These are phyloP conservation scores for Polypterus senegalus DNA, from an alignment of 2,113 vertebrate genomes.

Conservation along the genomic window DNA sequence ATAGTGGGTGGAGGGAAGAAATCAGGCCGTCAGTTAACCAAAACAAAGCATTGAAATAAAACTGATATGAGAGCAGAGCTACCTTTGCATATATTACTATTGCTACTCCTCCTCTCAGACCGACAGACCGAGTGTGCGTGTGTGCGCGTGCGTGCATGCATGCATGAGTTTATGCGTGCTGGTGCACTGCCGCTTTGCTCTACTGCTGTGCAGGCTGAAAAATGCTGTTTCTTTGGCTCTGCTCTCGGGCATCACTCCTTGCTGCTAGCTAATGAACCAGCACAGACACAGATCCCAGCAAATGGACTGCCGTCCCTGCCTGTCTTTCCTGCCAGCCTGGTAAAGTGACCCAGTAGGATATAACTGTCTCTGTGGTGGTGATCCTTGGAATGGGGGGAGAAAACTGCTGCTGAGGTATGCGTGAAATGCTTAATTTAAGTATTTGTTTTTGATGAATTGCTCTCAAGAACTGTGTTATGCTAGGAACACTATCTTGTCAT, in stretches of 20 bases:
- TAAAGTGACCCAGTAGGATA: slow-evolving; percentile 39
- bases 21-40: no score
- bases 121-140: slow-evolving; percentile 20
- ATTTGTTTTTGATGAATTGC: no score
- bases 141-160: slow-evolving; percentile 28
- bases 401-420: slow-evolving; percentile 33
- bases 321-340: slow-evolving; percentile 31
- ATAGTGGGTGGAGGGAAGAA: slow-evolving; percentile 22
- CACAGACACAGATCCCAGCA: slow-evolving; percentile 20
- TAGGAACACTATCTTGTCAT: no score
- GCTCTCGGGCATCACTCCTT: slow-evolving; percentile 48
- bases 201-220: slow-evolving; percentile 45
- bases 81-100: no score
- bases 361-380: slow-evolving; percentile 31
- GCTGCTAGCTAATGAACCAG: slow-evolving; percentile 51
- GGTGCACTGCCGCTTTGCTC: slow-evolving; percentile 43
- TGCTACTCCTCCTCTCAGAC: no score
- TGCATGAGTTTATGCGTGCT: slow-evolving; percentile 44
- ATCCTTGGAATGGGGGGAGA: slow-evolving; percentile 16
- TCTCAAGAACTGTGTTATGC: no score
- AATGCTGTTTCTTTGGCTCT: slow-evolving; percentile 42
- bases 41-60: no score
- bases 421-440: no score
- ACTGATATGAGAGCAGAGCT: no score
- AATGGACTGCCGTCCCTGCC: slow-evolving; percentile 25